Conservation (phyloP, 2,797 vertebrate genomes). For the Mormyrops boulengeri region DNA sequence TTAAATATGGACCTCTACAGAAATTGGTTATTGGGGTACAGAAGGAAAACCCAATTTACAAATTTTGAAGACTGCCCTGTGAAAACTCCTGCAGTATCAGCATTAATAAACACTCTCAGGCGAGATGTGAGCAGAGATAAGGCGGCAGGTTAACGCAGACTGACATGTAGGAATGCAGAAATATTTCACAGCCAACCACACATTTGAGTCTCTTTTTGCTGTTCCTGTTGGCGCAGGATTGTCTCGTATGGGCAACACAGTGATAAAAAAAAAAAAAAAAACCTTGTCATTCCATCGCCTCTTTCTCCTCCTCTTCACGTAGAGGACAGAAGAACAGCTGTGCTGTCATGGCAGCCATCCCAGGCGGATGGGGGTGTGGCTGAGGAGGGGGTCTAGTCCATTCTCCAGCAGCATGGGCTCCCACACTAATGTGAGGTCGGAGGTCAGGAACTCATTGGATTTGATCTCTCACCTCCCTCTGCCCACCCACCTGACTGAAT, state of each 20-base stretch:
- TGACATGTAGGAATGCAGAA: background rate
- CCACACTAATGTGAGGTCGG: background rate
- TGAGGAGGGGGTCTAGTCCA: background rate
- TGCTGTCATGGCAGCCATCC: slow-evolving; percentile 11
- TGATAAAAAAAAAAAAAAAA: background rate
- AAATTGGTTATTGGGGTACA: background rate
- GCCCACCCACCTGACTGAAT: slow-evolving; percentile 11
- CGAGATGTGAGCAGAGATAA: background rate
- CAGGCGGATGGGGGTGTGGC: background rate
- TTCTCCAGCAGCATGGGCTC: background rate
- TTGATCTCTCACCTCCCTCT: slow-evolving; percentile 8
- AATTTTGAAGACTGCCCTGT: background rate
- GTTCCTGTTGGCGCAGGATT: background rate
- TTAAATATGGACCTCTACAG: background rate
- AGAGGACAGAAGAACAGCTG: background rate
- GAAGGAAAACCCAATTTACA: background rate
- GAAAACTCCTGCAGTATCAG: background rate
- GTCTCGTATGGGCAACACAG: background rate
- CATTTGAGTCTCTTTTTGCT: background rate
- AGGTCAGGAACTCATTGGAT: background rate
- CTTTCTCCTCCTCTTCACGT: background rate
- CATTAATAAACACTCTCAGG: background rate
- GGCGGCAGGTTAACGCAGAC: background rate
- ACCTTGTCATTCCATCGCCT: background rate
- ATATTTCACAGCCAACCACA: background rate